Evolutionary conservation across 2,888 invertebrate genomes (phyloP).

Genomic region (Neoitamus cyanurus): DNA sequence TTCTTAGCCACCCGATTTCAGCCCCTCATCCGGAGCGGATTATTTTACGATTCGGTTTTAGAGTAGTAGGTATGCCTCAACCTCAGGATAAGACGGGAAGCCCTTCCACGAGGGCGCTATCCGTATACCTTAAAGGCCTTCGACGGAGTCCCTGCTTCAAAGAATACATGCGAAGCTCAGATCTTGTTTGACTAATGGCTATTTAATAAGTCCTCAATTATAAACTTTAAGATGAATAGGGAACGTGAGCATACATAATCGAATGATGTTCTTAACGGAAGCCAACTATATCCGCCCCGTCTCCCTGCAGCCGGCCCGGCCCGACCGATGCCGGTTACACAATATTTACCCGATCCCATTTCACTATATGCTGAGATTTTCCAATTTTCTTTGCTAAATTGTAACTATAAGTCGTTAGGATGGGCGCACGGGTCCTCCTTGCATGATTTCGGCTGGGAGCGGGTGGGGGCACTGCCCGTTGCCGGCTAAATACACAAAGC

Average conservation of each 20-base stretch:
- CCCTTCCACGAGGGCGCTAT: not conserved
- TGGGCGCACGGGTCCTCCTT: not conserved
- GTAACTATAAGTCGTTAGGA: constrained; percentile 42
- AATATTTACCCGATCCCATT: constrained; percentile 41
- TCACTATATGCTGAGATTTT: constrained; percentile 46
- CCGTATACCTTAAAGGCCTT: constrained; percentile 20
- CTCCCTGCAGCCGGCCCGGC: not conserved
- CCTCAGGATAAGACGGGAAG: constrained; percentile 11
- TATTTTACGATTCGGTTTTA: constrained; percentile 27
- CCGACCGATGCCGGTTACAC: not conserved
- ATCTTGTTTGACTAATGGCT: constrained; percentile 52
- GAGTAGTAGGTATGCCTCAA: not conserved
- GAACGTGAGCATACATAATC: constrained; percentile 56
- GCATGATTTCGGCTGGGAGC: not conserved
- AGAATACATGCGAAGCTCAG: not conserved
- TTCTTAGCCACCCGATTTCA: not conserved
- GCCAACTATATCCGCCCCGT: constrained; percentile 14
- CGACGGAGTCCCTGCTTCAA: not conserved
- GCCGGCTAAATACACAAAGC: constrained; percentile 20
- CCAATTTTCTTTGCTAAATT: constrained; percentile 47
- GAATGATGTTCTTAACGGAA: constrained; percentile 48
- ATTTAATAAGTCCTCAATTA: constrained; percentile 53
- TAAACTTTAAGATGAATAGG: constrained; percentile 51
- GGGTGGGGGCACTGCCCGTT: not conserved
- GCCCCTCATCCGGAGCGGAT: not conserved